Evolutionary conservation across 2,113 vertebrate genomes (phyloP).

Genomic region (Hiodon tergisus): DNA sequence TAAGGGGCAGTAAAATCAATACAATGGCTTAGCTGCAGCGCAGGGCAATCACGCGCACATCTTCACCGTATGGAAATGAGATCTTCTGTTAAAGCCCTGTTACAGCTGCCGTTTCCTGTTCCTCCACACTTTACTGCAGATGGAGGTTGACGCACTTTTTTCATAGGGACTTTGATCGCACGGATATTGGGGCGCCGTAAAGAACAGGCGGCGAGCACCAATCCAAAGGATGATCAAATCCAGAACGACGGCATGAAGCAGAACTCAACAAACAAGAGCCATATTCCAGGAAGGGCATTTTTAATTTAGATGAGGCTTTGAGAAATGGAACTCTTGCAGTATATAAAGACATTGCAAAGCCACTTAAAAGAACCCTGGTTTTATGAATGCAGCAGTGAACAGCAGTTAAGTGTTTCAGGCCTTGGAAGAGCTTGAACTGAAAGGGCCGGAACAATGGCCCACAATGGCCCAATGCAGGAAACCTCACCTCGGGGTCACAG

Average conservation of each 20-base stretch:
- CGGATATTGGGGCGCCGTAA: too few relatives aligned
- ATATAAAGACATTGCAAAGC: background rate
- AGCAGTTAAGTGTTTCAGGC: background rate
- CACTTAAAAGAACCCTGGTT: background rate
- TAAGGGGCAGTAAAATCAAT: background rate
- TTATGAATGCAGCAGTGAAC: background rate
- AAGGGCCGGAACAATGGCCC: background rate
- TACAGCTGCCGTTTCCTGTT: background rate
- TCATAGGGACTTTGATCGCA: background rate
- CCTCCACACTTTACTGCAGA: background rate
- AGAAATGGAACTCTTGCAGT: background rate
- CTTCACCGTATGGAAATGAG: background rate
- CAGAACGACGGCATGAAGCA: background rate
- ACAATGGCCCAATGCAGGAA: background rate
- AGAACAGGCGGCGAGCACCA: too few relatives aligned
- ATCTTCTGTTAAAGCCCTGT: background rate
- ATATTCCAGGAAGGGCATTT: background rate
- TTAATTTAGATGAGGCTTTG: background rate
- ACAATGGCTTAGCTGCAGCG: background rate
- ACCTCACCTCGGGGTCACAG: background rate
- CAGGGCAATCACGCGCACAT: background rate
- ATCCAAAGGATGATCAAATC: background rate
- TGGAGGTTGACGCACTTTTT: background rate
- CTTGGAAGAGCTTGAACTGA: background rate
- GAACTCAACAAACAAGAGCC: background rate